Base-by-base conservation (phyloP, 2,113 vertebrate genomes). In the Tursiops truncatus region DNA sequence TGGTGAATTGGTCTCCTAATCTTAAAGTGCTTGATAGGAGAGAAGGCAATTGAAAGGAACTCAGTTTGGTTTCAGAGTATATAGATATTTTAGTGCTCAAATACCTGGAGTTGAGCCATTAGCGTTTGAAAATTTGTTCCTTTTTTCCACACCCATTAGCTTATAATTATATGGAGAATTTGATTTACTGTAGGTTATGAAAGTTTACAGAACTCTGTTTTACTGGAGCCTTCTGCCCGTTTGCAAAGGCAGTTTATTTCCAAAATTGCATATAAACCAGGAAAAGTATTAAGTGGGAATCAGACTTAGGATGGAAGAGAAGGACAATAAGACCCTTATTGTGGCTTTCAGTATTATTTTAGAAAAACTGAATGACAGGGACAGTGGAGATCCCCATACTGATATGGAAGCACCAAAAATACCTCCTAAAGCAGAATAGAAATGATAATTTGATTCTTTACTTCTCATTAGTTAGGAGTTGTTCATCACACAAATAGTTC, bases 401-500 rank as follows among this genome's bases (percentile, higher is more conserved):
- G 56, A 86, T 14, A 12, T 17, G 3, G 67, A 96, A 91, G 83
- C 92, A 97, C 88, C 86, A 79, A 85, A 67, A 83, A 68, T 50
- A 56, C 25, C 58, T 92, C 60, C 67, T 58, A 83, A 70, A 83
- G 33, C 38, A 68, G 84, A 91, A 53, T 0, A 68, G 21, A 68
- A 80, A 77, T 58, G 26, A 31, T 13, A 53, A 95, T 58, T 80
- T 47, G 44, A 71, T 91, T 50, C 77, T 56, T 84, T 10, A 36
- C 8, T 82, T 95, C 33, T 93, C 41, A 41, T 84, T 41, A 81
- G 50, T 86, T 26, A 74, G 62, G 31, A 94, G 6, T 84, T 96
- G 17, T 81, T 65, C 47, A 95, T 67, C 82, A 93, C 87, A 95
- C 89, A 97, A 89, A 96, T 71, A 95, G 80, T 62, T 95, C 95